Evolutionary conservation across 2,888 invertebrate genomes (phyloP), one percentile per base, ranked within the genome.

Genomic region (Yponomeuta cagnagella): DNA sequence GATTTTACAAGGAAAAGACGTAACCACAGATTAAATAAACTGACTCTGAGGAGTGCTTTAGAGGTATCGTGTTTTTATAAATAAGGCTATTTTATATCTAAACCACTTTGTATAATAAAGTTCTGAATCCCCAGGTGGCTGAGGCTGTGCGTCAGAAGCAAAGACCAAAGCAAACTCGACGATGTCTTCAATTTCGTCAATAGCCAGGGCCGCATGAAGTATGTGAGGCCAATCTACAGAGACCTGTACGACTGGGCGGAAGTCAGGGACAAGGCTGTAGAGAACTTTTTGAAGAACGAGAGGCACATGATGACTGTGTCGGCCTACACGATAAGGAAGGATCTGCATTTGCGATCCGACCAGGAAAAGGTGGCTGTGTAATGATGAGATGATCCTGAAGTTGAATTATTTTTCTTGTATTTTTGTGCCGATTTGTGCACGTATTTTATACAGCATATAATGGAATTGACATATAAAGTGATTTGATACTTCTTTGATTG

Each of bases 131-230:
- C 90, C 86, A 95, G 96, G 70, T 97, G 97, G 95, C 84, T 97
- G 68, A 93, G 97, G 72, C 84, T 98, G 72, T 95, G 96, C 74
- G 89, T 98, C n/a, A 95, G 94, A 80, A 95, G 95, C 12, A 93
- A 93, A 71, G 95, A 97, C 93, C 87, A 93, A 43, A 90, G 93
- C 0, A 94, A 94, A 78, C 87, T 98, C 58, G 87, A 93, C 1
- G 93, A 94, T 23, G 95, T 95, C 1, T 89, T 98, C 71, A 83
- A 94, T 31, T 98, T 98, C 91, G 94, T 97, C 10, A 97, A 96
- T 75, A 93, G 94, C 30, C 95, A 97, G 80, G 98, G 98, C 58
- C 94, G 98, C 71, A 97, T 98, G 96, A 98, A 98, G 85, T 98
- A 95, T 87, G 95, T 97, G 2, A 93, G 97, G 52, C 98, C 98